Percentiles rank a stretch among this genome's conserved stretches.
Evolutionary conservation across 2,113 vertebrate genomes (phyloP).

Genomic region (Atlantisia rogersi): DNA sequence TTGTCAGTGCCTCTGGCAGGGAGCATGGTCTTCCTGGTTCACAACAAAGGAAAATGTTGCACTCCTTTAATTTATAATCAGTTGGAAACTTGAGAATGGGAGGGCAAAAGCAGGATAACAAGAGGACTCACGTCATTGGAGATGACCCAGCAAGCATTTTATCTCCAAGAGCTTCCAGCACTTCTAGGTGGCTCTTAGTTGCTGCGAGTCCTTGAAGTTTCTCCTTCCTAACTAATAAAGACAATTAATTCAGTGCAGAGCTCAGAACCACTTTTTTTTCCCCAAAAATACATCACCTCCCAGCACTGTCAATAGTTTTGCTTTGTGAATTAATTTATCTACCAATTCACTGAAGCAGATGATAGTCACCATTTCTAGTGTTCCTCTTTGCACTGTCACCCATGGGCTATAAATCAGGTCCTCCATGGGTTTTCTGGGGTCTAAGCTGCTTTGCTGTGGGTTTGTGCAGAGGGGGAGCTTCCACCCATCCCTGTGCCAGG

Average conservation of each 20-base stretch:
- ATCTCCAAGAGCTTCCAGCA: neutral
- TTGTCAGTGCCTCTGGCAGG: accelerated
- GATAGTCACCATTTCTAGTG: neutral
- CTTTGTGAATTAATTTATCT: neutral
- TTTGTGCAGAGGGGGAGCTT: neutral
- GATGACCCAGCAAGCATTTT: neutral
- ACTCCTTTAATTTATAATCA: neutral
- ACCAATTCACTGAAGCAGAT: neutral
- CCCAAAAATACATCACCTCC: neutral
- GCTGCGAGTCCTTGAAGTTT: neutral
- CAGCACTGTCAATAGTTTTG: neutral
- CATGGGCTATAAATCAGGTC: neutral
- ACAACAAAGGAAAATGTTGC: neutral
- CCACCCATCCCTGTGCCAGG: constrained; percentile 2
- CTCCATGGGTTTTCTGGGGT: neutral
- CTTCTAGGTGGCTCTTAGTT: neutral
- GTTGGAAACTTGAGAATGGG: neutral
- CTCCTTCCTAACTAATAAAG: neutral
- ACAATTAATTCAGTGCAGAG: neutral
- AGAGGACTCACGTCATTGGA: neutral
- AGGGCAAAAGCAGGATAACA: neutral
- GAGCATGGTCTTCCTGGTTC: accelerated
- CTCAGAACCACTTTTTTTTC: neutral
- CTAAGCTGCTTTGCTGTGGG: neutral
- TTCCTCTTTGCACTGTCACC: constrained; percentile 16